These are phyloP conservation scores for Cybosia mesomella DNA, from an alignment of 2,888 invertebrate species.

Conservation along the genomic window DNA sequence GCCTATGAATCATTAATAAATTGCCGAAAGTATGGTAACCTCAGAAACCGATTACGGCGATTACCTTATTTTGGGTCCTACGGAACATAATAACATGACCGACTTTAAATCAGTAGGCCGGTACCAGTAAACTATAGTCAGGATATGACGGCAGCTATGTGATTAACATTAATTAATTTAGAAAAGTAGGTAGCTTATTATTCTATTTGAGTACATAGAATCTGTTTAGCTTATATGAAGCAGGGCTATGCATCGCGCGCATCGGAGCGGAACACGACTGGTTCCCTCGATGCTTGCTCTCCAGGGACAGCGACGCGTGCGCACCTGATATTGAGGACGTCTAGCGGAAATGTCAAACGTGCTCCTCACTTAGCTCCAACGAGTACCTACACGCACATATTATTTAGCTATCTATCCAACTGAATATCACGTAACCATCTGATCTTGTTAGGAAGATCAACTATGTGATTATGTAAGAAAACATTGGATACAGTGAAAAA, in stretches of 20 bases:
- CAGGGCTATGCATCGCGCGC: conserved; percentile 72
- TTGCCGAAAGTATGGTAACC: neutral
- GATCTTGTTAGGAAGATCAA: conserved; percentile 28
- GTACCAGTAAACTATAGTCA: neutral
- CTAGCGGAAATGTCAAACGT: conserved; percentile 64
- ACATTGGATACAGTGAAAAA: neutral
- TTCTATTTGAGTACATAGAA: conserved; percentile 37
- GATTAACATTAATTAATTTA: conserved; percentile 37
- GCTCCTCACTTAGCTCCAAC: conserved; percentile 60
- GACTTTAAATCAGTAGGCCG: neutral
- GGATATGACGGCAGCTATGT: conserved; percentile 14
- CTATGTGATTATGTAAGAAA: neutral
- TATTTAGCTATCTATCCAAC: conserved; percentile 47
- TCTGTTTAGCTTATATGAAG: conserved; percentile 58
- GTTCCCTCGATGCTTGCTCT: conserved; percentile 68
- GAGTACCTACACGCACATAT: conserved; percentile 52
- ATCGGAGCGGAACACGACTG: conserved; percentile 79
- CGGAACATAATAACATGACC: neutral
- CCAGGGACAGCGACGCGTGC: conserved; percentile 73
- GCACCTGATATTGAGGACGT: conserved; percentile 76
- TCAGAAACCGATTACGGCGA: too few species aligned
- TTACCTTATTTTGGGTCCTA: neutral
- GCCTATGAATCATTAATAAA: neutral
- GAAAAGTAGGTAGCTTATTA: conserved; percentile 28
- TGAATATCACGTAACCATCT: conserved; percentile 45